phyloP scores from a whole-genome alignment of 2,113 vertebrate genomes.

The Muscicapa adusta region DNA sequence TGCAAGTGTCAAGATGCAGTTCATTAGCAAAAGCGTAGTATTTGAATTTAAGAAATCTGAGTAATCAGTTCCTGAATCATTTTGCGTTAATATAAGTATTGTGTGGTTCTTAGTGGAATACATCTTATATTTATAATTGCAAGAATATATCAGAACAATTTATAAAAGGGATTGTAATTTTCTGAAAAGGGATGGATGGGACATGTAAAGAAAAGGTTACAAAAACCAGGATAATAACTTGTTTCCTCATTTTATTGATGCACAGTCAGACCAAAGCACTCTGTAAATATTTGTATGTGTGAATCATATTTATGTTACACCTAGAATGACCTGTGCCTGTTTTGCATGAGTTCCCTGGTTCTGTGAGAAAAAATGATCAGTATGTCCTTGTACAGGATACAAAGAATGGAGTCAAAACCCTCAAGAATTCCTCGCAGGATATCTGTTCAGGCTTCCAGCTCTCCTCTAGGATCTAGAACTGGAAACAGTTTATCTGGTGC shows the following conservation, averaged over 20 bases:
- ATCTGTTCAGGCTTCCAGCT: constrained; percentile 77
- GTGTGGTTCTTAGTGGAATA: neutral
- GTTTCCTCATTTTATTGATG: neutral
- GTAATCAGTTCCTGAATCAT: neutral
- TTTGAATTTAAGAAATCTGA: neutral
- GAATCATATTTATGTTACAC: neutral
- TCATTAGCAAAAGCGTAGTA: neutral
- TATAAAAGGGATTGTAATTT: neutral
- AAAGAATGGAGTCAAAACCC: constrained; percentile 90
- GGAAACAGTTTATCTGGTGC: constrained; percentile 75
- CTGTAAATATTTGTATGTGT: neutral
- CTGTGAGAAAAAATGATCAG: neutral
- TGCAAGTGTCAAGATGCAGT: neutral
- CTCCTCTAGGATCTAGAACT: constrained; percentile 70
- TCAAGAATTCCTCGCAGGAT: constrained; percentile 86
- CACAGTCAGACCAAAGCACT: neutral
- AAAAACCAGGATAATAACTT: neutral
- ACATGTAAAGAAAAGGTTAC: neutral
- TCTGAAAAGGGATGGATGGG: neutral
- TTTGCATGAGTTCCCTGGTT: neutral
- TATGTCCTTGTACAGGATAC: constrained; percentile 53
- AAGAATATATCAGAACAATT: neutral
- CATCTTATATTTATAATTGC: neutral
- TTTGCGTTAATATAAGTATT: neutral
- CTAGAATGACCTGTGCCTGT: neutral